Evolutionary conservation across 2,888 invertebrate genomes (phyloP), one percentile per base, ranked within the genome.

Genomic region (Helicoverpa assulta): DNA sequence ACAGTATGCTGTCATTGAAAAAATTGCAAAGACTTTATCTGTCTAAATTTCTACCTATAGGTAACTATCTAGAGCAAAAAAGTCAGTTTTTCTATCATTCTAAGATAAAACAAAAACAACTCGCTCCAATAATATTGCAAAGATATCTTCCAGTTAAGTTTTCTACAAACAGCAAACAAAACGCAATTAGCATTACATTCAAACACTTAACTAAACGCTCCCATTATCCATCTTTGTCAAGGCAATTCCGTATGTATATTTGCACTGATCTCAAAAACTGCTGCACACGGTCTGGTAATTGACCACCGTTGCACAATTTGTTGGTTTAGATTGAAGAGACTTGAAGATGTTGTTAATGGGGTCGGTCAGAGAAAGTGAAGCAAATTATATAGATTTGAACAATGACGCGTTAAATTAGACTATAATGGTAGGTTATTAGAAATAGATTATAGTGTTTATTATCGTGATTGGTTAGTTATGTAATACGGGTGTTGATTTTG

Each of bases 181-280:
- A 19, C 40, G 61, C 21, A 71, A 76, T 76, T 73, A 33, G 51
- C 33, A 51, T 43, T 14, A 51, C 52, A 59, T 73, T 73, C 52
- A 52, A 37, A 58, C 12, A 40, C 14, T 55, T 21, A 47, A 58
- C 19, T 56, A 72, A 67, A 77, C 55, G 67, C 58, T 70, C 57
- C 19, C 52, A 51, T 67, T 67, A 8, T 18, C 65, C 66, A 52
- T 70, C 59, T 69, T 65, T 67, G 70, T 62, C 55, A 55, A 74
- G 80, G 71, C 66, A 69, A 76, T 73, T 66, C 56, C 60, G 67
- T 75, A 50, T 73, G 78, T 83, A 60, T 83, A 67, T 83, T 78
- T 83, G 80, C 67, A 62, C 51, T 75, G 73, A 80, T 80, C 82
- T 83, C 73, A 58, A 82, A 68, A 82, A 82, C 65, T 57, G 67